A percentile compares a stretch with the other conserved stretches of the same genome.
Evolutionary conservation across 2,113 vertebrate species (phyloP).

Genomic region (Cygnus buccinator): DNA sequence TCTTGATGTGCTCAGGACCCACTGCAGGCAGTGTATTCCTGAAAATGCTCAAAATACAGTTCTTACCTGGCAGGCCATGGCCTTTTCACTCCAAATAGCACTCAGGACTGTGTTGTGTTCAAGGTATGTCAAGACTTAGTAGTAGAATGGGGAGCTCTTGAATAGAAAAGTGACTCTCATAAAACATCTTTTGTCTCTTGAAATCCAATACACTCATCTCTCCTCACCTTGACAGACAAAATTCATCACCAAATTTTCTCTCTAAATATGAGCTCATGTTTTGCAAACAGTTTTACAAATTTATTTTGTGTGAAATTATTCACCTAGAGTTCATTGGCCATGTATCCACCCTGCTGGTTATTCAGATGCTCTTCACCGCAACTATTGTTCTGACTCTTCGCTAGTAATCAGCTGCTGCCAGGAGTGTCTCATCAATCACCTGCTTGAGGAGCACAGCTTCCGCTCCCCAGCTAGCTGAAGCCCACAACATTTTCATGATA

Average conservation of each 20-base stretch:
- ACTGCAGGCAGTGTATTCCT: neutral
- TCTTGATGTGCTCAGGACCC: neutral
- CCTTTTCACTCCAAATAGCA: neutral
- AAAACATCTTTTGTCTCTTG: neutral
- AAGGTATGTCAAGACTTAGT: neutral
- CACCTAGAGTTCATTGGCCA: neutral
- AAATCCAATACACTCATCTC: neutral
- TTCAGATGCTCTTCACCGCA: neutral
- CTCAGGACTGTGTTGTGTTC: neutral
- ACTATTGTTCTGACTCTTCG: neutral
- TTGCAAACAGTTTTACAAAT: neutral
- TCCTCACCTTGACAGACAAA: neutral
- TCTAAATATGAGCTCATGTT: neutral
- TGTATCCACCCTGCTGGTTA: neutral
- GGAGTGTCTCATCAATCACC: neutral
- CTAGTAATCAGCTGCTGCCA: neutral
- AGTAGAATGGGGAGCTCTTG: neutral
- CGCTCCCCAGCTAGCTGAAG: neutral
- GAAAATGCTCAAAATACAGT: neutral
- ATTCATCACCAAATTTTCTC: neutral
- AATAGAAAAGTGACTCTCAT: neutral
- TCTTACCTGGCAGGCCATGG: neutral
- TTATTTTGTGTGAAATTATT: neutral
- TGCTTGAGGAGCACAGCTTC: neutral
- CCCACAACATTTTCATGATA: neutral